phyloP scores from a whole-genome alignment of 1,140 invertebrate species.

The Steinernema khuongi region DNA sequence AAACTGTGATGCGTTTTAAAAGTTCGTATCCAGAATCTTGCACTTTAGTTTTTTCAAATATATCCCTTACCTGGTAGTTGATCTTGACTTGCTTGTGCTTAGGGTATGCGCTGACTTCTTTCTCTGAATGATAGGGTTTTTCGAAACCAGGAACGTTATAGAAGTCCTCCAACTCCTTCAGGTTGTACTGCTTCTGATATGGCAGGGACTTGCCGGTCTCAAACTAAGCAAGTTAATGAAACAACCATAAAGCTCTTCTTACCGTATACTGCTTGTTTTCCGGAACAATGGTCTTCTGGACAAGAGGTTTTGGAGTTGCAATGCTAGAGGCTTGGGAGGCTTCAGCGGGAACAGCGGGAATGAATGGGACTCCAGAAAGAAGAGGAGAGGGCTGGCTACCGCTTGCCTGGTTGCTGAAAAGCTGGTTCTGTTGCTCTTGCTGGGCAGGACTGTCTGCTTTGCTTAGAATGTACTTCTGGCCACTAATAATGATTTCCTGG shows the following conservation, averaged over 20 bases:
- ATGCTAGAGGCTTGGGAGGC: no score
- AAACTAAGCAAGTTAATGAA: background rate
- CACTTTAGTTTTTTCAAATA: background rate
- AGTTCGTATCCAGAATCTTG: background rate
- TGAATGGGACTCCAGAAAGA: background rate
- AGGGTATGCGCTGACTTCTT: background rate
- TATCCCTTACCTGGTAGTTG: background rate
- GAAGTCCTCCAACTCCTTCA: conserved; percentile 1
- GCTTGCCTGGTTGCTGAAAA: background rate
- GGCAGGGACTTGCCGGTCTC: background rate
- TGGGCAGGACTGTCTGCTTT: background rate
- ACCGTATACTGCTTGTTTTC: background rate
- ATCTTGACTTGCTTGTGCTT: conserved; percentile 13
- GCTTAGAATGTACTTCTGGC: background rate
- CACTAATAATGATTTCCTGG: background rate
- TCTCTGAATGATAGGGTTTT: background rate
- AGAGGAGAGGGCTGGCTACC: background rate
- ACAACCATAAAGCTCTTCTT: background rate
- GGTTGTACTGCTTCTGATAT: conserved; percentile 1
- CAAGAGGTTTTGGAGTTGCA: background rate
- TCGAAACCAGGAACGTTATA: background rate
- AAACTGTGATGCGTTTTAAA: background rate
- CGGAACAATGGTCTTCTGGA: background rate
- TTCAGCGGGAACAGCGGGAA: background rate
- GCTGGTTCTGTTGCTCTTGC: background rate